A percentile compares a stretch with the other conserved stretches of the same genome.
Conservation (phyloP, 2,113 vertebrate species). For the Ochotona princeps region DNA sequence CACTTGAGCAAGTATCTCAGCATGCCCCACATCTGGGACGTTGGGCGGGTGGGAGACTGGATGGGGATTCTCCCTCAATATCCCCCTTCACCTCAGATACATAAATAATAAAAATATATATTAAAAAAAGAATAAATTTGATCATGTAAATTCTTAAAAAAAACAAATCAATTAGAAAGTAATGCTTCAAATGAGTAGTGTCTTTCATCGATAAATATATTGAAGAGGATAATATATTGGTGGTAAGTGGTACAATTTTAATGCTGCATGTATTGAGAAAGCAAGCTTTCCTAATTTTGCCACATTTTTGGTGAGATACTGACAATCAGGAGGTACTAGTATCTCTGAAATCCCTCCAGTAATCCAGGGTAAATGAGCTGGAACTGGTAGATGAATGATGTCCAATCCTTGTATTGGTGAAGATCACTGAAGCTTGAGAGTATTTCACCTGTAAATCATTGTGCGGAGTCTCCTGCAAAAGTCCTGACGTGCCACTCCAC, state of each 20-base stretch:
- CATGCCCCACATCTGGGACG: no score
- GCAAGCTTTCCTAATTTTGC: neutral
- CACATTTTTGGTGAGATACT: neutral
- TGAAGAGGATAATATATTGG: neutral
- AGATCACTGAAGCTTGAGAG: neutral
- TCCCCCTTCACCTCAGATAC: no score
- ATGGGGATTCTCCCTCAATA: no score
- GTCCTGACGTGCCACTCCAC: no score
- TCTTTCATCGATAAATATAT: neutral
- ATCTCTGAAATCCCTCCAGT: neutral
- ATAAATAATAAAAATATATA: neutral
- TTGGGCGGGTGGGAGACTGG: no score
- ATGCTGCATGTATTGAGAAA: neutral
- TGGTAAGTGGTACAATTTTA: neutral
- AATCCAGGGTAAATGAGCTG: neutral
- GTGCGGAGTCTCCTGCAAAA: no score
- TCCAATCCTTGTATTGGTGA: neutral
- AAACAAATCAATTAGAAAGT: neutral
- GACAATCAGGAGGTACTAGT: conserved; percentile 7
- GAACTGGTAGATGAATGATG: neutral
- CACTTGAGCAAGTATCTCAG: no score
- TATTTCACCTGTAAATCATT: no score
- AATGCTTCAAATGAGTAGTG: neutral
- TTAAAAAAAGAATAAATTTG: no score
- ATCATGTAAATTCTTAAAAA: no score